Evolutionary conservation across 2,888 invertebrate species (phyloP), one percentile per base, ranked within the genome.

Genomic region (Anoplius nigerrimus): DNA sequence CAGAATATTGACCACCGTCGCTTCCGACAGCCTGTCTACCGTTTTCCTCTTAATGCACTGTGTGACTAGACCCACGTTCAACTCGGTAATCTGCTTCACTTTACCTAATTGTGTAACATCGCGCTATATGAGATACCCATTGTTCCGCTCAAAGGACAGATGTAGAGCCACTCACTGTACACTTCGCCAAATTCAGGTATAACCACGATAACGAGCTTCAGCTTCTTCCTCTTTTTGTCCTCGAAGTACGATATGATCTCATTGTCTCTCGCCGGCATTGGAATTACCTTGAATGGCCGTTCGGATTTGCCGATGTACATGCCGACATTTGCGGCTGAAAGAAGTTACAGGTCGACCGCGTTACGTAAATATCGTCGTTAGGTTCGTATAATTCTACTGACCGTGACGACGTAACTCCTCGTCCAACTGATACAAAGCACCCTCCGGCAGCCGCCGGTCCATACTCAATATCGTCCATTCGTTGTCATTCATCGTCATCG

Each of bases 51-150:
- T 93, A 70, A 93, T 90, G 87, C 94, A 97, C 85, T 94, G 97
- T 0, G 95, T 95, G 52, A 95, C 85, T 62, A 94, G 90, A 0
- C 94, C 95, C 15, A 92, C 90, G 15, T 90, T 89, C 0, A 93
- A 83, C 87, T 96, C 95, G 0, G 95, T 93, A 15, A 90, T 89
- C 82, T 93, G 92, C 81, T 95, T 95, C 0, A 95, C 92, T 88
- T 90, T 86, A 70, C 89, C 90, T 88, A 60, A 2, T 2, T 8
- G n/a, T 16, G n/a, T 13, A 6, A n/a, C 18, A 16, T 48, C 1
- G 1, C 48, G 16, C 16, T 48, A 16, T 8, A 42, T 42, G 42
- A 42, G 6, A 42, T 42, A 8, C 13, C 8, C 13, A 42, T 42
- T 8, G 13, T 42, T 13, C 24, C n/a, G 22, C 20, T n/a, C 5